phyloP scores from a whole-genome alignment of 2,888 invertebrate genomes.

The Calameuta filiformis region DNA sequence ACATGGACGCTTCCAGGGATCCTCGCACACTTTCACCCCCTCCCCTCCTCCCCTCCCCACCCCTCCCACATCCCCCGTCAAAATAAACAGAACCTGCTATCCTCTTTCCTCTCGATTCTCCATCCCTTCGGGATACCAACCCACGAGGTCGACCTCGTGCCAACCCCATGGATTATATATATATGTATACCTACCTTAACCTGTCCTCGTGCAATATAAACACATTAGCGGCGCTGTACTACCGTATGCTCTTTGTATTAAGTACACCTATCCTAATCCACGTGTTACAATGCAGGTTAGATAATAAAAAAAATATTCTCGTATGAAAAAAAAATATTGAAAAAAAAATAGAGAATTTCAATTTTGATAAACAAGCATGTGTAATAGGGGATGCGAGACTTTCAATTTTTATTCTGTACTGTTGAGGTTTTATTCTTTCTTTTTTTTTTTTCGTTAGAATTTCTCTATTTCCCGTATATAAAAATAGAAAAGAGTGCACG shows the following conservation, averaged over 20 bases:
- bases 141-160: neutral
- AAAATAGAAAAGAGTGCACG: neutral
- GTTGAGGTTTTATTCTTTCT: no score
- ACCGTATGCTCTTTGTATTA: neutral
- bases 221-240: slow-evolving; percentile 15
- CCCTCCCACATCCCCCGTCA: slow-evolving; percentile 17
- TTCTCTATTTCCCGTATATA: no score
- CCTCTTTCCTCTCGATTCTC: slow-evolving; percentile 10
- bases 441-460: no score
- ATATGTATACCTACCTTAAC: slow-evolving; percentile 4
- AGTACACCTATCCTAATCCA: neutral
- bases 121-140: neutral
- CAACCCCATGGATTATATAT: neutral
- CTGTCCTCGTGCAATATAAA: slow-evolving; percentile 13
- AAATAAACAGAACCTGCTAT: slow-evolving; percentile 27
- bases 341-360: neutral
- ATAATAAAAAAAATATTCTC: neutral
- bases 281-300: neutral
- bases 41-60: slow-evolving; percentile 1
- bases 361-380: neutral
- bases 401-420: no score
- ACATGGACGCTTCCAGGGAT: slow-evolving; percentile 23
- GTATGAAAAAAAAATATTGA: neutral
- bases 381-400: no score
- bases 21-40: slow-evolving; percentile 16